Evolutionary conservation across 2,113 vertebrate genomes (phyloP).

Genomic region (Callipepla californica): DNA sequence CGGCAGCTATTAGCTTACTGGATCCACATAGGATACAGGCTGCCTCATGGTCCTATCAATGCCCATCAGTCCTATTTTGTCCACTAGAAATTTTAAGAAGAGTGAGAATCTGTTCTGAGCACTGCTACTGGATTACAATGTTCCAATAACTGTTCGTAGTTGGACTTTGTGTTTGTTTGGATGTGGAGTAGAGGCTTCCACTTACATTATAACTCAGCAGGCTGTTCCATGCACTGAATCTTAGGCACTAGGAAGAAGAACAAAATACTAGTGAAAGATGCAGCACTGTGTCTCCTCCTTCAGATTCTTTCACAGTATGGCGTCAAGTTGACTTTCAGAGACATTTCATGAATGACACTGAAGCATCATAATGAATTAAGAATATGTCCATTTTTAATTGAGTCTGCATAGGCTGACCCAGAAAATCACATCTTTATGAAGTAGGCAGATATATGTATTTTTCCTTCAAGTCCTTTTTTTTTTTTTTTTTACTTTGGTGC

Average conservation of each 20-base stretch:
- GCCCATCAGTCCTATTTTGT: not conserved
- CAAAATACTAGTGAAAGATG: not conserved
- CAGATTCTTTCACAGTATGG: constrained; percentile 36
- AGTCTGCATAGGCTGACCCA: constrained; percentile 57
- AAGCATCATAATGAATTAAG: constrained; percentile 56
- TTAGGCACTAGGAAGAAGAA: constrained; percentile 3
- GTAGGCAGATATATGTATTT: constrained; percentile 30
- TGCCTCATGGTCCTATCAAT: not conserved
- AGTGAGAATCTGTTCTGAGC: not conserved
- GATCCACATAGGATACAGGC: not conserved
- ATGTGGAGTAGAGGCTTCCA: not conserved
- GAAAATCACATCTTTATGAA: constrained; percentile 73
- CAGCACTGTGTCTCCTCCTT: constrained; percentile 16
- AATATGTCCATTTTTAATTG: constrained; percentile 45
- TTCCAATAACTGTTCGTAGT: constrained; percentile 9
- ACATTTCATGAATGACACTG: constrained; percentile 56
- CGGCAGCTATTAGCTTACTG: not conserved
- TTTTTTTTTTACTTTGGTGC: constrained; percentile 66
- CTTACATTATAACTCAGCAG: constrained; percentile 19
- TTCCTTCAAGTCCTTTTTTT: constrained; percentile 51
- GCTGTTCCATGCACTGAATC: not conserved
- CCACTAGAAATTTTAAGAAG: not conserved
- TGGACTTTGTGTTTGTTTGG: constrained; percentile 8
- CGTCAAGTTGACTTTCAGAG: constrained; percentile 56
- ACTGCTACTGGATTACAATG: not conserved